Percentiles rank a stretch among this genome's conserved stretches.
Conservation (phyloP, 2,113 vertebrate species). For the Eolophus roseicapilla region DNA sequence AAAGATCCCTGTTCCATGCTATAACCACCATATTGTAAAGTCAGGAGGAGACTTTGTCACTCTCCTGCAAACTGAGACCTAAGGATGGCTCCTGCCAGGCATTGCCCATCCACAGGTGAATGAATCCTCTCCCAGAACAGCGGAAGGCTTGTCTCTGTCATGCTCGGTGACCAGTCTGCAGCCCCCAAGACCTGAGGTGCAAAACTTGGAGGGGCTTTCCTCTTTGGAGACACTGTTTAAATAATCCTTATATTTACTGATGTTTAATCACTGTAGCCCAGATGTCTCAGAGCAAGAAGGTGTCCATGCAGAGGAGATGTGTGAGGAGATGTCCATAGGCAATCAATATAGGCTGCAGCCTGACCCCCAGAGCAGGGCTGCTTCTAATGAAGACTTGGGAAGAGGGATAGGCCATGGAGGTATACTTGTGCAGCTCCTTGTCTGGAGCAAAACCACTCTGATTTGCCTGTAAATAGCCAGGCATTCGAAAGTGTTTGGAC, state of each 20-base stretch:
- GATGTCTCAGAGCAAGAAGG: background rate
- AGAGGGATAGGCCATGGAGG: background rate
- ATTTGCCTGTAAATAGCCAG: background rate
- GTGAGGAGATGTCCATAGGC: background rate
- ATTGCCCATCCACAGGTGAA: background rate
- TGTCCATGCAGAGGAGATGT: background rate
- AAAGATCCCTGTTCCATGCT: background rate
- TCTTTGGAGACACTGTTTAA: background rate
- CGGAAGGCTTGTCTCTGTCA: fast-evolving
- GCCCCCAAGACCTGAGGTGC: background rate
- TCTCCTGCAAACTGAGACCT: background rate
- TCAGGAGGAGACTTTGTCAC: background rate
- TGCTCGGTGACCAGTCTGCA: background rate
- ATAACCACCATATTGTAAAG: background rate
- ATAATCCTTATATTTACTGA: background rate
- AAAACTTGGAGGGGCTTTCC: background rate
- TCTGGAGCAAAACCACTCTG: background rate
- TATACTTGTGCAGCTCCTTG: background rate
- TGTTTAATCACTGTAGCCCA: background rate
- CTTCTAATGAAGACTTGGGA: background rate
- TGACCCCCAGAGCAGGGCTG: background rate
- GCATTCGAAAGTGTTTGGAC: background rate
- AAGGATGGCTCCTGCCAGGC: background rate
- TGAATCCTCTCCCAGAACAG: background rate
- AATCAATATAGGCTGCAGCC: background rate